Base-by-base conservation (phyloP, 2,797 vertebrate species). In the Parambassis ranga region DNA sequence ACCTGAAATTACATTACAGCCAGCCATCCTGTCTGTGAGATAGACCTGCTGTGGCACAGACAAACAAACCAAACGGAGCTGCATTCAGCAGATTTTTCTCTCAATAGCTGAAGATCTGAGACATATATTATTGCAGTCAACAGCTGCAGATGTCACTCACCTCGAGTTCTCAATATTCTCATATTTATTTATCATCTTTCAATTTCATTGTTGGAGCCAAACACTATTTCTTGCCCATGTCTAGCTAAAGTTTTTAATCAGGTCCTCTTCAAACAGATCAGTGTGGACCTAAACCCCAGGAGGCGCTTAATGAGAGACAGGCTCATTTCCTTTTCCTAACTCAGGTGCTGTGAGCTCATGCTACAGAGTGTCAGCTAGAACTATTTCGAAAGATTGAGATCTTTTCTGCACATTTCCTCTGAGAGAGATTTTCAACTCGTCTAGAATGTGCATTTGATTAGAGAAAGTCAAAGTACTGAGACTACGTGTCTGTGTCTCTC, bases 301-400 rank as follows among this genome's bases (percentile, higher is more conserved):
- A 62, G 57, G 31, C 35, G 14, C 59, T 56, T 80, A 86, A 81
- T 78, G 53, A 80, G 57, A 77, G 50, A 60, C 38, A 30, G 56
- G 57, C 56, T 84, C 64, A 71, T 81, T 83, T 82, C 23, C 47
- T 61, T 56, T 60, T 62, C 28, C 33, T 41, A 61, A 67, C 22
- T 11, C 68, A 72, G 55, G 28, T 69, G 28, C 56, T 64, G 38
- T 8, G 44, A 72, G 49, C 46, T 81, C 57, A 41, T 66, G 43
- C 36, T 36, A 39, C 70, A 10, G 33, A 47, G 44, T 44, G 37
- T 69, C 57, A 39, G 60, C 55, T 69, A 71, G 33, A 65, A 42
- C 37, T 28, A 31, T 33, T 80, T 16, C 22, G 42, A 70, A 47
- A 63, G 59, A 79, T 73, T 49, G 42, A 44, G 62, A 47, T 23